A percentile compares a stretch with the other conserved stretches of the same genome.
phyloP scores from a whole-genome alignment of 2,888 invertebrate genomes.

The Dendrolimus pini region DNA sequence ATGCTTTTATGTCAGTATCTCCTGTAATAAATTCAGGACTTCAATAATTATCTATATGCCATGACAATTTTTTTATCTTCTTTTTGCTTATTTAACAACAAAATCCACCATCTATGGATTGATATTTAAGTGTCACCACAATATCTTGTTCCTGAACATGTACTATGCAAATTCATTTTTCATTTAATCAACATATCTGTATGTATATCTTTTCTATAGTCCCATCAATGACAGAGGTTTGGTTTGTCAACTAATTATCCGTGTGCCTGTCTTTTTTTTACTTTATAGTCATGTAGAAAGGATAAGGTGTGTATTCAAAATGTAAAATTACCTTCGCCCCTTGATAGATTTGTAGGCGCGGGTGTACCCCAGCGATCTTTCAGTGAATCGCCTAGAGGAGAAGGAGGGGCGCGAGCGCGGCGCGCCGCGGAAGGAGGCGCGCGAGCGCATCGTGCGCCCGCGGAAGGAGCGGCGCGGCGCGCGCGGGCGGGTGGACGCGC shows the following conservation, averaged over 20 bases:
- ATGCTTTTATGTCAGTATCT: too few species aligned
- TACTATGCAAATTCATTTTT: too few species aligned
- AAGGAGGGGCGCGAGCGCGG: slow-evolving; percentile 71
- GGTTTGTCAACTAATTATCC: too few species aligned
- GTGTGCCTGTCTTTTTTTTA: background rate
- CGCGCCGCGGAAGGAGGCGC: slow-evolving; percentile 72
- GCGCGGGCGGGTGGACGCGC: slow-evolving; percentile 61
- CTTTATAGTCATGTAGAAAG: background rate
- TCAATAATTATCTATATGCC: too few species aligned
- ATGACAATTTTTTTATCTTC: too few species aligned
- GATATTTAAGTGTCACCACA: slow-evolving; percentile 1
- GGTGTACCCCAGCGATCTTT: slow-evolving; percentile 57
- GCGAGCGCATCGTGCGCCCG: slow-evolving; percentile 72
- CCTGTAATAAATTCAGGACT: too few species aligned
- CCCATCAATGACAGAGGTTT: too few species aligned
- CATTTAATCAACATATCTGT: too few species aligned
- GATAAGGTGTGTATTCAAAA: slow-evolving; percentile 19
- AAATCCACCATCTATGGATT: too few species aligned
- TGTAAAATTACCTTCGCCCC: slow-evolving; percentile 67
- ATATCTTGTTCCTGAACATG: background rate
- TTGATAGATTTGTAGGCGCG: slow-evolving; percentile 66
- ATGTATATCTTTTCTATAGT: too few species aligned
- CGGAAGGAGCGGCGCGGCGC: slow-evolving; percentile 73
- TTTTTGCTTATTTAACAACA: too few species aligned
- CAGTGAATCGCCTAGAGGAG: slow-evolving; percentile 53